phyloP scores from a whole-genome alignment of 2,113 vertebrate species.

The Proterorhinus semilunaris region DNA sequence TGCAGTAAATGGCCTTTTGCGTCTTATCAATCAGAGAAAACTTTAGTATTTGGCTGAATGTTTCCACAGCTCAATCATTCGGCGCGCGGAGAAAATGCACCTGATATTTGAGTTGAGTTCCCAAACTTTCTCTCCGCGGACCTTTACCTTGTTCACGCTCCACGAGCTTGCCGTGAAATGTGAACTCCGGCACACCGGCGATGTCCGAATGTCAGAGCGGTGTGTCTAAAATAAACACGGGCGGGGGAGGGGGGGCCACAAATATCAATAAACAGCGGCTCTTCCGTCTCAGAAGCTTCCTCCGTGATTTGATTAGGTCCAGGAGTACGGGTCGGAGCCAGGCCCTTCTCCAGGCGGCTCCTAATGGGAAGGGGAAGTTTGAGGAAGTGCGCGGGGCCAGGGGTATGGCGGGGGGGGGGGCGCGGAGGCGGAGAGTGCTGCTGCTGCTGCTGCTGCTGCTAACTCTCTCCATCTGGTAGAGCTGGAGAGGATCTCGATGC shows the following conservation, averaged over 20 bases:
- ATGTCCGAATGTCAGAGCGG: conserved; percentile 41
- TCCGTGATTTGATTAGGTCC: conserved; percentile 98
- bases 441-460: conserved; percentile 83
- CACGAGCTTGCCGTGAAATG: conserved; percentile 18
- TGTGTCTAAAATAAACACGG: conserved; percentile 70
- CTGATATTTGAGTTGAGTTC: too few species aligned
- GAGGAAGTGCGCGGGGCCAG: conserved; percentile 81
- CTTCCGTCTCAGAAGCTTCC: conserved; percentile 95
- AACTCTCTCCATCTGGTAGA: conserved; percentile 97
- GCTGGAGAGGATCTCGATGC: too few species aligned
- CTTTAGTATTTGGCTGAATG: too few species aligned
- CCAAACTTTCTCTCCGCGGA: too few species aligned
- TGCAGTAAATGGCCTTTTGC: too few species aligned
- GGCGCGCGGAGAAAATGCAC: too few species aligned
- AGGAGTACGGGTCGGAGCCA: conserved; percentile 46
- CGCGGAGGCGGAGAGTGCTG: conserved; percentile 80
- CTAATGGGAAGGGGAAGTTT: conserved; percentile 99
- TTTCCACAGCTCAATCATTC: too few species aligned
- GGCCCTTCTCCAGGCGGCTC: conserved; percentile 84
- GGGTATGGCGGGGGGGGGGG: too few species aligned
- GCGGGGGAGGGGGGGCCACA: conserved; percentile 68
- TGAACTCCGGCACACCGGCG: conserved; percentile 30
- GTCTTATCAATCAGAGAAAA: too few species aligned
- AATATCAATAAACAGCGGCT: conserved; percentile 92
- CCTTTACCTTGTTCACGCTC: too few species aligned